phyloP scores from a whole-genome alignment of 1,140 invertebrate species.

The Carposina sasakii region DNA sequence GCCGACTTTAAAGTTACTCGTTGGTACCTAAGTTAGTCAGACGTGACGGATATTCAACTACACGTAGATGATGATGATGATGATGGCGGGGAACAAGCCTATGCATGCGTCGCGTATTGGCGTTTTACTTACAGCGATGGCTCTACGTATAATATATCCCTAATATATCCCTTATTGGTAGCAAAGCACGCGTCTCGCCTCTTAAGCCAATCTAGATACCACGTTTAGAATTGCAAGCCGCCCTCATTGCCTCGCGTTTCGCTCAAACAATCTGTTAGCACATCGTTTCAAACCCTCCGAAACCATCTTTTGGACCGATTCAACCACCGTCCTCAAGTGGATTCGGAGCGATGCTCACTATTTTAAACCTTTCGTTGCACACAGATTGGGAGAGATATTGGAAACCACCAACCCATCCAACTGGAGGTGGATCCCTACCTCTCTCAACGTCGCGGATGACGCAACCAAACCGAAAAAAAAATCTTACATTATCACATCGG shows the following conservation, averaged over 20 bases:
- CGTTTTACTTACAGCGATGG: neutral
- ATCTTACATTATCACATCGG: neutral
- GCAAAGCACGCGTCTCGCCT: neutral
- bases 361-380: conserved; percentile 2
- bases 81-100: too few species aligned
- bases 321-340: conserved; percentile 4
- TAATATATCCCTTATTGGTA: neutral
- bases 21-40: too few species aligned
- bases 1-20: too few species aligned
- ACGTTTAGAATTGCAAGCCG: conserved; percentile 9
- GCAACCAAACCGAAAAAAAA: neutral
- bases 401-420: neutral
- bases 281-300: neutral
- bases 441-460: neutral
- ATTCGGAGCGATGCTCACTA: neutral
- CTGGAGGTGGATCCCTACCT: conserved; percentile 2
- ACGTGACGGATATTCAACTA: too few species aligned
- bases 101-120: conserved; percentile 19
- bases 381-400: neutral
- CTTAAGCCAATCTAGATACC: conserved; percentile 3
- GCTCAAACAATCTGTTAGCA: neutral
- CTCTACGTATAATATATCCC: too few species aligned
- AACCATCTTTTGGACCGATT: neutral
- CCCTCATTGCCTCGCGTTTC: neutral
- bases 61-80: too few species aligned